A percentile compares a stretch with the other conserved stretches of the same genome.
These are phyloP conservation scores for Neodiprion virginianus DNA, from an alignment of 1,140 invertebrate species.

Conservation along the genomic window DNA sequence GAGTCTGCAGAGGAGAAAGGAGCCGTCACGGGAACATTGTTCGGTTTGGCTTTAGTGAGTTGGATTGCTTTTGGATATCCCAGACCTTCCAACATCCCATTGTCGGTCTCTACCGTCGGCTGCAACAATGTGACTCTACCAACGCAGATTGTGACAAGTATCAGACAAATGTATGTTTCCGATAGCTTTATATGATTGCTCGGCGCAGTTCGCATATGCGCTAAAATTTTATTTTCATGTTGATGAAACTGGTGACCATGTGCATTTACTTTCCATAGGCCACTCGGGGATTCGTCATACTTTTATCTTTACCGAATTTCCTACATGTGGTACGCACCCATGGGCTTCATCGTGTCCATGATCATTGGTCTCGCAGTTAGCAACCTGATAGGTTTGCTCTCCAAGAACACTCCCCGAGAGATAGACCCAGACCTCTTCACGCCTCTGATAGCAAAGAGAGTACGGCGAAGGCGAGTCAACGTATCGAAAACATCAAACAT, in stretches of 20 bases:
- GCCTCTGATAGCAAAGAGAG: slow-evolving; percentile 65
- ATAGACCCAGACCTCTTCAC: slow-evolving; percentile 71
- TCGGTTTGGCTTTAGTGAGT: slow-evolving; percentile 72
- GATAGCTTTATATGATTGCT: slow-evolving; percentile 25
- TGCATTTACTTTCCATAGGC: too few relatives aligned
- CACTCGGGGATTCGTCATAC: slow-evolving; percentile 34
- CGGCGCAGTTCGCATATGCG: neutral
- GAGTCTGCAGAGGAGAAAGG: slow-evolving; percentile 71
- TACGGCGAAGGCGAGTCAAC: slow-evolving; percentile 44
- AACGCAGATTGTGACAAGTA: slow-evolving; percentile 39
- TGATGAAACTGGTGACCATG: neutral
- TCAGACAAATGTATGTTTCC: slow-evolving; percentile 20
- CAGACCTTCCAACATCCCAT: slow-evolving; percentile 64
- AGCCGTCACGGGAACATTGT: slow-evolving; percentile 69
- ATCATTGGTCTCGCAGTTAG: slow-evolving; percentile 70
- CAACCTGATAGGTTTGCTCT: slow-evolving; percentile 45
- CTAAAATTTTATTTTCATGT: slow-evolving; percentile 1
- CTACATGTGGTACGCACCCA: slow-evolving; percentile 81
- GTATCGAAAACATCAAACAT: slow-evolving; percentile 36
- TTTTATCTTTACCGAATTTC: slow-evolving; percentile 69
- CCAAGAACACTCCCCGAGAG: slow-evolving; percentile 36
- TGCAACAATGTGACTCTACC: slow-evolving; percentile 48
- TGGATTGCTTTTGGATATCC: slow-evolving; percentile 85
- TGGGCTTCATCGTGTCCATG: slow-evolving; percentile 72
- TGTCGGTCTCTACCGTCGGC: slow-evolving; percentile 64